Percentiles rank a stretch among this genome's conserved stretches.
phyloP scores from a whole-genome alignment of 2,888 invertebrate species.

The Hylaea fasciaria region DNA sequence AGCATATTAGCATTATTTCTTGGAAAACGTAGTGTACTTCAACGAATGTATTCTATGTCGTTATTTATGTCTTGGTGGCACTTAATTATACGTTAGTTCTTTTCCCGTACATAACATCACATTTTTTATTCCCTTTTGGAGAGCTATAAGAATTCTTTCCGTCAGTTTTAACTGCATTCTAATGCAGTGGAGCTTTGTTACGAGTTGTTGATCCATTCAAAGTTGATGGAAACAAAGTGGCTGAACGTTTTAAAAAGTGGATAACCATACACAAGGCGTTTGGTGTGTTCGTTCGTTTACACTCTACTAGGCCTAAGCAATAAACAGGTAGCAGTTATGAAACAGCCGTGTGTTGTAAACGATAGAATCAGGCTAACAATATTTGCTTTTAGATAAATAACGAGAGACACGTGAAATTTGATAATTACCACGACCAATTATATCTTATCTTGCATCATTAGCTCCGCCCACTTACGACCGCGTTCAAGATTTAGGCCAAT shows the following conservation, averaged over 20 bases:
- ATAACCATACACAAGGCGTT: constrained; percentile 48
- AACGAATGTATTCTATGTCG: constrained; percentile 42
- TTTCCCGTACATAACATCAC: constrained; percentile 60
- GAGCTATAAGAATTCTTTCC: constrained; percentile 75
- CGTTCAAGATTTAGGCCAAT: constrained; percentile 38
- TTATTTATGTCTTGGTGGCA: constrained; percentile 51
- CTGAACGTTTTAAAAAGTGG: constrained; percentile 50
- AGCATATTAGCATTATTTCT: constrained; percentile 21
- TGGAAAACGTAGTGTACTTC: constrained; percentile 36
- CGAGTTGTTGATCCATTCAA: constrained; percentile 24
- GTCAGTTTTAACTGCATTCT: constrained; percentile 67
- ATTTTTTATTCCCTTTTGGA: constrained; percentile 66
- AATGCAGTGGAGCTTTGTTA: constrained; percentile 58
- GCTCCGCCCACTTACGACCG: constrained; percentile 62
- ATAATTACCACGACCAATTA: constrained; percentile 75
- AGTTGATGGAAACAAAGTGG: constrained; percentile 21
- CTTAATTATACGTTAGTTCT: constrained; percentile 65
- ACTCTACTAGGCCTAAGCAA: constrained; percentile 41
- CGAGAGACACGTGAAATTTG: constrained; percentile 76
- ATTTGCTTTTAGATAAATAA: constrained; percentile 77
- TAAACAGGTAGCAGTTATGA: constrained; percentile 58
- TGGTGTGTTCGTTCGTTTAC: constrained; percentile 55
- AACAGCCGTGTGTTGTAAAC: constrained; percentile 62
- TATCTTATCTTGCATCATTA: constrained; percentile 75
- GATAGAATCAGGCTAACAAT: constrained; percentile 71